phyloP scores from a whole-genome alignment of 2,797 vertebrate genomes.

The Dryobates pubescens region DNA sequence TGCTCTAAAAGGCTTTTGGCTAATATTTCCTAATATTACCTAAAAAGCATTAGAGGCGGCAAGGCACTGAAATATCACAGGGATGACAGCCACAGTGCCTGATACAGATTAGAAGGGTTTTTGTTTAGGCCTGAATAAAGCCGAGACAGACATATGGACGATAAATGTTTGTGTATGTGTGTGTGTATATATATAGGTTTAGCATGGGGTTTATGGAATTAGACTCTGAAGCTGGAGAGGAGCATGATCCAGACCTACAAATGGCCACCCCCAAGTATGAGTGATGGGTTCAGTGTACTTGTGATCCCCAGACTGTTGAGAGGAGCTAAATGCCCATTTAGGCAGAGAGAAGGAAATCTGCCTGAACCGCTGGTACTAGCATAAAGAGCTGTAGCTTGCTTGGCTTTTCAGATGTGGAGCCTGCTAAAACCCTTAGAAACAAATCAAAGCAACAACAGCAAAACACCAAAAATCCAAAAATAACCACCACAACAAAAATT shows the following conservation, averaged over 20 bases:
- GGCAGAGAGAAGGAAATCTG: not conserved
- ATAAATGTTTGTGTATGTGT: not conserved
- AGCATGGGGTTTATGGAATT: not conserved
- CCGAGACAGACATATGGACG: not conserved
- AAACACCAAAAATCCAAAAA: no score
- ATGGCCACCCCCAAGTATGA: not conserved
- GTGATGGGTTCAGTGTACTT: not conserved
- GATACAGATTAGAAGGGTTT: not conserved
- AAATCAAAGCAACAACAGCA: not conserved
- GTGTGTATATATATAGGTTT: not conserved
- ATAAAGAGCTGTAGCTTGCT: not conserved
- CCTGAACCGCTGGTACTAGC: not conserved
- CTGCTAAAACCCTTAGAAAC: not conserved
- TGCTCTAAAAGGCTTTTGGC: constrained; percentile 22
- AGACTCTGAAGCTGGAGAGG: not conserved
- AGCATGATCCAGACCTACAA: not conserved
- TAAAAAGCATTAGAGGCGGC: not conserved
- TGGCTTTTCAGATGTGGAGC: not conserved
- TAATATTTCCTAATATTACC: not conserved
- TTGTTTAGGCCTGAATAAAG: not conserved
- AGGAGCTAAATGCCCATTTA: not conserved
- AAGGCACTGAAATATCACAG: not conserved
- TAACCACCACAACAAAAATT: not conserved
- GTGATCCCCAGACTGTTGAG: not conserved
- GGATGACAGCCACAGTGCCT: not conserved